phyloP scores from a whole-genome alignment of 2,888 invertebrate genomes.

The Sclerodermus sp. region DNA sequence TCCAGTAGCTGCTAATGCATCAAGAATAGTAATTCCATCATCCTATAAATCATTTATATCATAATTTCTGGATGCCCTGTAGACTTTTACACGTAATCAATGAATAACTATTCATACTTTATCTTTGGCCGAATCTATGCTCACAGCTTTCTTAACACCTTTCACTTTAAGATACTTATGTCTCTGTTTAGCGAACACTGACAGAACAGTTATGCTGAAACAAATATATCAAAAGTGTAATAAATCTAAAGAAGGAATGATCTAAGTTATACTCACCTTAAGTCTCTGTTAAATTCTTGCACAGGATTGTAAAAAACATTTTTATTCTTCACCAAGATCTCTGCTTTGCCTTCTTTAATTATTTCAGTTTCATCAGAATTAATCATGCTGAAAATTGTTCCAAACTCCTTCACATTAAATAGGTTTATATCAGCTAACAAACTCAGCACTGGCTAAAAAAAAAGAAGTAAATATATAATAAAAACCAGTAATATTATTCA shows the following conservation, averaged over 20 bases:
- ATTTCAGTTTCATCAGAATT: no score
- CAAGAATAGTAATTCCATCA: constrained; percentile 73
- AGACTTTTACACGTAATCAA: no score
- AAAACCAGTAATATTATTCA: no score
- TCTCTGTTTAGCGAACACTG: neutral
- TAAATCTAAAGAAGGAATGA: neutral
- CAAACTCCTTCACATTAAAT: no score
- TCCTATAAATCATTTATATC: constrained; percentile 48
- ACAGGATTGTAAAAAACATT: constrained; percentile 98
- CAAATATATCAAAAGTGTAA: neutral
- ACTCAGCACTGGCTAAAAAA: no score
- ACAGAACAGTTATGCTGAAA: neutral
- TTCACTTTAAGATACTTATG: neutral
- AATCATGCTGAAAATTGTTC: no score
- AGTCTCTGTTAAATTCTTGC: constrained; percentile 96
- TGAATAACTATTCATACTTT: no score
- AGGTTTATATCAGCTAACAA: no score
- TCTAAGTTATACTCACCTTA: constrained; percentile 61
- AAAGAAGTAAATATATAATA: no score
- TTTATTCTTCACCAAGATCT: constrained; percentile 68
- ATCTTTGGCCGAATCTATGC: no score
- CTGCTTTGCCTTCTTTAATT: constrained; percentile 78
- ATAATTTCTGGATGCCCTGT: no score
- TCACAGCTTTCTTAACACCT: constrained; percentile 34
- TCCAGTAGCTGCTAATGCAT: constrained; percentile 95